These are phyloP conservation scores for Rutpela maculata DNA, from an alignment of 2,888 invertebrate species.

Conservation along the genomic window DNA sequence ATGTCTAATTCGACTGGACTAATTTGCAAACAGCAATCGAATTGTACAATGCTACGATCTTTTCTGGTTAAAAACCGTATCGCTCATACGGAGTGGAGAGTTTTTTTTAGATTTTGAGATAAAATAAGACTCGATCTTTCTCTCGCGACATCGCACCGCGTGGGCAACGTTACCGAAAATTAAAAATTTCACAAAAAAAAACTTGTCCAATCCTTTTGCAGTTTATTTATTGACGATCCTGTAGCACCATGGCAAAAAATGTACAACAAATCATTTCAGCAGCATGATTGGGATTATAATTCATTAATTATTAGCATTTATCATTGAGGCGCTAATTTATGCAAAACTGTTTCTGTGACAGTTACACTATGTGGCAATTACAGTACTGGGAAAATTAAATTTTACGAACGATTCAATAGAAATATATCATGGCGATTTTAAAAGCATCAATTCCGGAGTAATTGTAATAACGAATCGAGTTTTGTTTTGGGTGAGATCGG, in stretches of 20 bases:
- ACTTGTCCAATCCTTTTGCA: not conserved
- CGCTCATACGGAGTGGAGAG: too few species aligned
- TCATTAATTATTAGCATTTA: not conserved
- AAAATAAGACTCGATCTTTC: too few species aligned
- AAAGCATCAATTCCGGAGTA: not conserved
- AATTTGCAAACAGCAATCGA: too few species aligned
- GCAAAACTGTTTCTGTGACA: conserved; percentile 13
- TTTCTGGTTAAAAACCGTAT: too few species aligned
- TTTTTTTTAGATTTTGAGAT: too few species aligned
- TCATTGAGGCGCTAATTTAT: conserved; percentile 7
- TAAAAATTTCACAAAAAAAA: too few species aligned
- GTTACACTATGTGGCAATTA: conserved; percentile 13
- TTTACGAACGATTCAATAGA: not conserved
- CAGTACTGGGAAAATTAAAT: conserved; percentile 5
- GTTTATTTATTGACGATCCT: conserved; percentile 44
- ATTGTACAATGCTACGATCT: too few species aligned
- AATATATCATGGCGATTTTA: conserved; percentile 1
- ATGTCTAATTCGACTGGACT: too few species aligned
- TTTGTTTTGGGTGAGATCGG: not conserved
- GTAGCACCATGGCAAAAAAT: conserved; percentile 45
- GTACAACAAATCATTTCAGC: conserved; percentile 29
- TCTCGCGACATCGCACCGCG: too few species aligned
- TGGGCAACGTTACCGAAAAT: too few species aligned
- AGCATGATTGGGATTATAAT: not conserved
- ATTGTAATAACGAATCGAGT: not conserved